phyloP scores from a whole-genome alignment of 2,888 invertebrate genomes.

The Lithophane semibrunnea region DNA sequence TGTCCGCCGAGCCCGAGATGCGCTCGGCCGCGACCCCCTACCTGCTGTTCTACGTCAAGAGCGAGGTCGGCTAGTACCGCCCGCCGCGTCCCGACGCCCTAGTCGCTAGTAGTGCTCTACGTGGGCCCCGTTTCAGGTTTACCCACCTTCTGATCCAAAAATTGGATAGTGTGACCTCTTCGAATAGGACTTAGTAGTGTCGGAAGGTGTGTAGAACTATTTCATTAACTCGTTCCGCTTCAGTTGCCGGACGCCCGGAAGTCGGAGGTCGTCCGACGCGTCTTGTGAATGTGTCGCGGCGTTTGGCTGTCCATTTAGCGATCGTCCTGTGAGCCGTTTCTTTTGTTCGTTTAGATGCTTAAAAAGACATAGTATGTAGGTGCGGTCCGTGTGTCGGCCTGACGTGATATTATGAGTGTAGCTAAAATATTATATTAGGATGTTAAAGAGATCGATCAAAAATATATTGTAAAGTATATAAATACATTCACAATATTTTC shows the following conservation, averaged over 20 bases:
- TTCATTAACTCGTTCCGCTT: conserved; percentile 50
- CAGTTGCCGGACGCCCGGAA: conserved; percentile 24
- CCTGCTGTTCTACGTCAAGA: conserved; percentile 95
- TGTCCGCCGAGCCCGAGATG: conserved; percentile 93
- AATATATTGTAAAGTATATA: conserved; percentile 69
- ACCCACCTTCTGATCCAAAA: conserved; percentile 39
- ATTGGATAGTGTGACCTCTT: conserved; percentile 26
- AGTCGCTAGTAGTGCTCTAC: conserved; percentile 23
- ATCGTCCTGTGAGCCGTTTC: conserved; percentile 53
- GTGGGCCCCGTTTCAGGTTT: conserved; percentile 33
- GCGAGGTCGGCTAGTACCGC: conserved; percentile 85
- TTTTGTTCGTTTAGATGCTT: conserved; percentile 75
- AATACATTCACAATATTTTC: conserved; percentile 73
- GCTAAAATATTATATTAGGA: conserved; percentile 74
- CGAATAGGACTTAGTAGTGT: conserved; percentile 41
- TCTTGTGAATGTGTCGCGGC: conserved; percentile 37
- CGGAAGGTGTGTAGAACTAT: conserved; percentile 50
- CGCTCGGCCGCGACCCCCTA: conserved; percentile 96
- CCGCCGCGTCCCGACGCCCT: conserved; percentile 1
- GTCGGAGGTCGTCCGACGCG: conserved; percentile 23
- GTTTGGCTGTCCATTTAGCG: conserved; percentile 44
- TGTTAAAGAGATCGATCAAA: conserved; percentile 67
- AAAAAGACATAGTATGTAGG: conserved; percentile 81
- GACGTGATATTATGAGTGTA: conserved; percentile 86
- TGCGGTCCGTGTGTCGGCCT: conserved; percentile 76